These are phyloP conservation scores for Drosophila varians DNA, from an alignment of 1,140 invertebrate species.

Conservation along the genomic window DNA sequence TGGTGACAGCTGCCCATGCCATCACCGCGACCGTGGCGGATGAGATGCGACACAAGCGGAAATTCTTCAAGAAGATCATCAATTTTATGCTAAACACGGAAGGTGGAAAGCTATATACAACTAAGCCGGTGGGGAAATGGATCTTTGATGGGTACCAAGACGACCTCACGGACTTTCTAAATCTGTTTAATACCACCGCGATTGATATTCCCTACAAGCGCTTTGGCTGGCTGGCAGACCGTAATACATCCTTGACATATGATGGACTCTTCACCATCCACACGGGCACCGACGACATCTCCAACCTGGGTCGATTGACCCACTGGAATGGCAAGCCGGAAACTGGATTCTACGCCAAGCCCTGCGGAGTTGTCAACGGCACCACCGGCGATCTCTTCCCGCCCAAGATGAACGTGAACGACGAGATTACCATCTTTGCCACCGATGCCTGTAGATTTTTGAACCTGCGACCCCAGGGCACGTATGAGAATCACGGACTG, in stretches of 20 bases:
- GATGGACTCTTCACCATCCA: constrained; percentile 91
- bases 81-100: constrained; percentile 85
- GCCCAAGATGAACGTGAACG: constrained; percentile 85
- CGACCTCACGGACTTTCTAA: constrained; percentile 86
- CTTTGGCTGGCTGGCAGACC: constrained; percentile 92
- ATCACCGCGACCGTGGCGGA: constrained; percentile 88
- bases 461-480: constrained; percentile 74
- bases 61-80: constrained; percentile 84
- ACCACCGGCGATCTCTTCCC: constrained; percentile 91
- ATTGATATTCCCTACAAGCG: constrained; percentile 87
- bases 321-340: constrained; percentile 87
- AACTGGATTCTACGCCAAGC: constrained; percentile 85
- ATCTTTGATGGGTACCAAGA: constrained; percentile 92
- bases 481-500: constrained; percentile 83
- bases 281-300: constrained; percentile 87
- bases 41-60: constrained; percentile 84
- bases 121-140: constrained; percentile 87
- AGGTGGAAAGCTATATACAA: constrained; percentile 85
- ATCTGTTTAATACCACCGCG: constrained; percentile 85
- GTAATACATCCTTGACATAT: constrained; percentile 88
- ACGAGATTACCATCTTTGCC: constrained; percentile 87
- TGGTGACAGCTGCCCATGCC: constrained; percentile 91
- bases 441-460: constrained; percentile 88
- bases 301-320: constrained; percentile 87
- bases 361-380: constrained; percentile 88